Conservation (phyloP, 1,140 invertebrate genomes). For the Aphis craccivora region DNA sequence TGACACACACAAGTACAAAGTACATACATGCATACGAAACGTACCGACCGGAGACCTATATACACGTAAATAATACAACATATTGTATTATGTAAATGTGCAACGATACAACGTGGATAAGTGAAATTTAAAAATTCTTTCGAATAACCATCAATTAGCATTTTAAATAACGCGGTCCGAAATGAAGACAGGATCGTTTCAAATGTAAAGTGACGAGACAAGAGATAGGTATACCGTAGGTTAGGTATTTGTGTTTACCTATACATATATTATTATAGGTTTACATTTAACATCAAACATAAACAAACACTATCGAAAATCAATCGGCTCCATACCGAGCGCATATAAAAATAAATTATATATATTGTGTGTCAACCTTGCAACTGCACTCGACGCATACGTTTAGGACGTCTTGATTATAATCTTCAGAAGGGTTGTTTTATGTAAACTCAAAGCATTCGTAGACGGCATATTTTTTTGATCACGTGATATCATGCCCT, state of each 20-base stretch:
- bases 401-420: slow-evolving; percentile 7
- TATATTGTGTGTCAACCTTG: background rate
- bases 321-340: background rate
- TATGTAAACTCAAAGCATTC: slow-evolving; percentile 12
- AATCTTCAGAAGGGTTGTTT: slow-evolving; percentile 21
- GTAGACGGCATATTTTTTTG: background rate
- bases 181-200: background rate
- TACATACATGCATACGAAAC: background rate
- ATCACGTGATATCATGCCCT: too few species aligned
- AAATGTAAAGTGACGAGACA: background rate
- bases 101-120: background rate
- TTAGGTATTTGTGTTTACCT: slow-evolving; percentile 6
- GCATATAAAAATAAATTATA: background rate
- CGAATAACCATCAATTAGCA: slow-evolving; percentile 21
- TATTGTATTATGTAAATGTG: slow-evolving; percentile 19
- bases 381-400: background rate
- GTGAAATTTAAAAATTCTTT: background rate
- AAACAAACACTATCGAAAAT: slow-evolving; percentile 41
- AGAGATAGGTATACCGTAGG: background rate
- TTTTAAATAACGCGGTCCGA: background rate
- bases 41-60: background rate
- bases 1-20: too few species aligned
- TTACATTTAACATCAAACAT: background rate
- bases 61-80: background rate
- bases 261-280: background rate